Conservation (phyloP, 2,888 invertebrate genomes). For the Ganaspis brasiliensis region DNA sequence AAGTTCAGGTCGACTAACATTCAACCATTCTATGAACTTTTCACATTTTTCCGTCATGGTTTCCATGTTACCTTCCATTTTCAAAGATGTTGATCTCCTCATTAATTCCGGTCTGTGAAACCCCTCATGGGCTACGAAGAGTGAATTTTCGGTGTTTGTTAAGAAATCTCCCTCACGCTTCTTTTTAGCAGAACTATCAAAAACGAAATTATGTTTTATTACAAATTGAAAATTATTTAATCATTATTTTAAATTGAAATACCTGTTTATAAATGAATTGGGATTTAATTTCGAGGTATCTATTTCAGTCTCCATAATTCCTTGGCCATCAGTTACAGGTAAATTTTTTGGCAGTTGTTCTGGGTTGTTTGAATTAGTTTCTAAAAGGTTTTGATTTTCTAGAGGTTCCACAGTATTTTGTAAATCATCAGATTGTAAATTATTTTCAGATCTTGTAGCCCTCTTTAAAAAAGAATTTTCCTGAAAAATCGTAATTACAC, state of each 20-base stretch:
- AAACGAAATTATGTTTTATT: no score
- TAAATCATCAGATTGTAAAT: constrained; percentile 13
- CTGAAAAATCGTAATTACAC: background rate
- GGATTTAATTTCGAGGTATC: constrained; percentile 59
- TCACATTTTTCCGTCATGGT: constrained; percentile 81
- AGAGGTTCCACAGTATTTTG: constrained; percentile 7
- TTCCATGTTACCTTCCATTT: constrained; percentile 82
- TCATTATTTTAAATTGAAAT: no score
- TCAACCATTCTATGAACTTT: constrained; percentile 77
- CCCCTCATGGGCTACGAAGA: constrained; percentile 81
- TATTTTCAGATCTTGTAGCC: background rate
- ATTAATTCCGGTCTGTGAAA: constrained; percentile 79
- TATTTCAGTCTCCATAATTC: constrained; percentile 67
- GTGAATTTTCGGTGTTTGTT: constrained; percentile 80
- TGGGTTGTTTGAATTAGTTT: background rate
- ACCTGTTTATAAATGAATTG: constrained; percentile 68
- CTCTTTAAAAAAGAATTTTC: background rate
- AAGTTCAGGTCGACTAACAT: constrained; percentile 79
- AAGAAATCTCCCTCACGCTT: constrained; percentile 74
- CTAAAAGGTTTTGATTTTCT: constrained; percentile 8
- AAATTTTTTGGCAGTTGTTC: constrained; percentile 31
- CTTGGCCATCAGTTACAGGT: constrained; percentile 47
- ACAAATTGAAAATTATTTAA: no score
- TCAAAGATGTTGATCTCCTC: constrained; percentile 80
- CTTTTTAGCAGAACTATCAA: constrained; percentile 69